Percentiles rank a stretch among this genome's conserved stretches.
These are phyloP conservation scores for Vombatus ursinus DNA, from an alignment of 2,113 vertebrate species.

Conservation along the genomic window DNA sequence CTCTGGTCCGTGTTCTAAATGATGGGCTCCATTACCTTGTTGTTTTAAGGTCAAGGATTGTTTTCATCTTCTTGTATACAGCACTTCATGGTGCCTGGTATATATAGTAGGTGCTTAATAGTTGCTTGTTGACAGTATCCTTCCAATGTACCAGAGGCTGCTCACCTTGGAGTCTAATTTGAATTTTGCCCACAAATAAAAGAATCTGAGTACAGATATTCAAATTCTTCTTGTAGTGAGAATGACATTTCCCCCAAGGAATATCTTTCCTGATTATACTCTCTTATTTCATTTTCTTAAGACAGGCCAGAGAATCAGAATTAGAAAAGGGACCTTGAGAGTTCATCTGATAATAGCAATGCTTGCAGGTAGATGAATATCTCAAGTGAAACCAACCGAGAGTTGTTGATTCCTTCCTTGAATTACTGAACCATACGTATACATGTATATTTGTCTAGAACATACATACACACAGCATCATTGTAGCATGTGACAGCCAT, in stretches of 20 bases:
- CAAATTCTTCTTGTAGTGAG: neutral
- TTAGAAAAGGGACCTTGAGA: neutral
- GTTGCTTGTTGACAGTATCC: neutral
- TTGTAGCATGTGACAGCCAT: neutral
- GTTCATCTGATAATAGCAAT: conserved; percentile 2
- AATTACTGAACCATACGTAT: neutral
- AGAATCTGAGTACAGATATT: neutral
- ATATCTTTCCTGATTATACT: neutral
- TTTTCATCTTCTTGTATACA: neutral
- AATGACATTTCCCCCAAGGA: conserved; percentile 21
- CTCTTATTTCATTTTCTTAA: conserved; percentile 16
- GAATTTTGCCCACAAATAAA: neutral
- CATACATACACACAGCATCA: neutral
- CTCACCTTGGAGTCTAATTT: neutral
- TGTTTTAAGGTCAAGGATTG: neutral
- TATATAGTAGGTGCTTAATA: neutral
- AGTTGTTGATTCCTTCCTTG: neutral
- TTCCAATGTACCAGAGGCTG: neutral
- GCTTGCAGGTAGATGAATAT: neutral
- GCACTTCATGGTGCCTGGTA: neutral
- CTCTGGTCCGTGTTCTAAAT: neutral
- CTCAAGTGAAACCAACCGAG: conserved; percentile 32
- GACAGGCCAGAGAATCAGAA: neutral
- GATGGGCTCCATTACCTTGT: neutral
- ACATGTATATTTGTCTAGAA: neutral